Conservation (phyloP, 2,888 invertebrate genomes). For the Periphyllus acericola region DNA sequence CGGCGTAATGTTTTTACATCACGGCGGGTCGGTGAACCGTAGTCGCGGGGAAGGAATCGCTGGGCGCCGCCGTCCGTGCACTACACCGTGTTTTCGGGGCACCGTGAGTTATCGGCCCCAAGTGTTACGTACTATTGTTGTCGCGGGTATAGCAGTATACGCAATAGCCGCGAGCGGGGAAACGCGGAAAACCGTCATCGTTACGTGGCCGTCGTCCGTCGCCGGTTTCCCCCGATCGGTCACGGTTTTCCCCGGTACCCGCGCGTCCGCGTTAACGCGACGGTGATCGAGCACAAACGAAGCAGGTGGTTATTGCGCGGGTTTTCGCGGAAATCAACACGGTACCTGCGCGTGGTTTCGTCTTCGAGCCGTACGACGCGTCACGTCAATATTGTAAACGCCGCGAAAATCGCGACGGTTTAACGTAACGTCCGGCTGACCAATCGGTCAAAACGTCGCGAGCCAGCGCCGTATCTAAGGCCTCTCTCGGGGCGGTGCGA, state of each 20-base stretch:
- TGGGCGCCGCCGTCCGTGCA: background rate
- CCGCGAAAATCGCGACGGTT: too few relatives aligned
- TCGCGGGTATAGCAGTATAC: too few relatives aligned
- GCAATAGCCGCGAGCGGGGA: background rate
- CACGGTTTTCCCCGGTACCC: conserved; percentile 42
- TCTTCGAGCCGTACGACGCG: background rate
- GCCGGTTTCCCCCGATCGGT: conserved; percentile 32
- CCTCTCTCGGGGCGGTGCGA: too few relatives aligned
- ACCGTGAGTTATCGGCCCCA: background rate
- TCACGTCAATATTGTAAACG: background rate
- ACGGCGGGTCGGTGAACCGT: conserved; percentile 10
- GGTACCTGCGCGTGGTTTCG: background rate
- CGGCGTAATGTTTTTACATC: too few relatives aligned
- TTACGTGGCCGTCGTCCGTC: background rate
- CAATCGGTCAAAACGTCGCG: too few relatives aligned
- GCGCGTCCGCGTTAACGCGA: background rate
- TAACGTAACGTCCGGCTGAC: too few relatives aligned
- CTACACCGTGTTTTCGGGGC: background rate
- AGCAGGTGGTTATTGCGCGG: background rate
- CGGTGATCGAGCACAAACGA: background rate
- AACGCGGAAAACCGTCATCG: conserved; percentile 43
- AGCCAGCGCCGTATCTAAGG: too few relatives aligned
- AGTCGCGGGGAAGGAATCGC: background rate
- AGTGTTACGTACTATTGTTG: background rate
- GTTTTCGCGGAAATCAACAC: background rate